Conservation (phyloP, 2,113 vertebrate genomes). For the Centrocercus urophasianus region DNA sequence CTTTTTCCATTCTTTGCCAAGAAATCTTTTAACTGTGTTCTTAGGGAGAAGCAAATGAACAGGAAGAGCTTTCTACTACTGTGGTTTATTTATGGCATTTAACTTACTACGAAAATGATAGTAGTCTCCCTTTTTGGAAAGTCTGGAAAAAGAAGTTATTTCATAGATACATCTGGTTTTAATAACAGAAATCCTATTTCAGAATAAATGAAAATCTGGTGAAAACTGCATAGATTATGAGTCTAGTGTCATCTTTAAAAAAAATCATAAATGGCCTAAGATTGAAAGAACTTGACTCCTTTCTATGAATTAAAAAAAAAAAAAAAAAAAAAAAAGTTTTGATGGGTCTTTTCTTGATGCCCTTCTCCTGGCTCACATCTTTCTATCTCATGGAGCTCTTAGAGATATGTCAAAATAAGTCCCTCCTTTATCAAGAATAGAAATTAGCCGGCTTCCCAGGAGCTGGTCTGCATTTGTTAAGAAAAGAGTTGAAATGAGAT, state of each 20-base stretch:
- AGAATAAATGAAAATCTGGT: neutral
- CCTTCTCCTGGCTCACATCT: neutral
- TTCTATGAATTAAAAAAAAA: neutral
- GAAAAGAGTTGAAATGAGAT: neutral
- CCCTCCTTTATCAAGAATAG: neutral
- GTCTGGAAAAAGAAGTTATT: neutral
- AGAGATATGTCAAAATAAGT: neutral
- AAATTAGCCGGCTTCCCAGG: neutral
- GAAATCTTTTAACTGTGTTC: neutral
- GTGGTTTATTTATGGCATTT: neutral
- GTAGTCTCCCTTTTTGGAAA: neutral
- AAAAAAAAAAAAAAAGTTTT: neutral
- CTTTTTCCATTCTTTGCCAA: neutral
- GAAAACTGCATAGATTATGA: neutral
- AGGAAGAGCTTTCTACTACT: neutral
- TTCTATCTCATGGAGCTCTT: neutral
- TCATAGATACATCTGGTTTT: neutral
- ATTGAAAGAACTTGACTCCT: neutral
- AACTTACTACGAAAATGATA: neutral
- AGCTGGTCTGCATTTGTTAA: neutral
- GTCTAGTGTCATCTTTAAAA: neutral
- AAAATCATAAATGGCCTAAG: neutral
- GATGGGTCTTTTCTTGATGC: too few relatives aligned
- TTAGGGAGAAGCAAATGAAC: neutral
- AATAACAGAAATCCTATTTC: neutral